Evolutionary conservation across 2,797 vertebrate species (phyloP).

Genomic region (Amniataba percoides): DNA sequence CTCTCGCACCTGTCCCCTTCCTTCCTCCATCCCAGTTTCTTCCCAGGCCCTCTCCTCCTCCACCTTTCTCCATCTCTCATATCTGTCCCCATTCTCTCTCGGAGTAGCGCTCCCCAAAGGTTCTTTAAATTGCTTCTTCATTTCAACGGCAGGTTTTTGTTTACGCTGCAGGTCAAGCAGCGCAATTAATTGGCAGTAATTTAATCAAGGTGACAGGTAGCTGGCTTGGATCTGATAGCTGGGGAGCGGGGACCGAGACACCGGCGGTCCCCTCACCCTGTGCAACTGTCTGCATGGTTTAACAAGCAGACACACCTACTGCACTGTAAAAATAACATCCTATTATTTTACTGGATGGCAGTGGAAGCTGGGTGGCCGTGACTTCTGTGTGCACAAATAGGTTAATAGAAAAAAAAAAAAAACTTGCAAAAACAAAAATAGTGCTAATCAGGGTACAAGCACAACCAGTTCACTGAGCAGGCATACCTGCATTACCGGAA

Average conservation of each 20-base stretch:
- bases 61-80: conserved; percentile 58
- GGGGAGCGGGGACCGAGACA: conserved; percentile 47
- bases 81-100: conserved; percentile 72
- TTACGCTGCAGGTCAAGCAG: conserved; percentile 81
- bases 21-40: conserved; percentile 45
- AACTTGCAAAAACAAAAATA: conserved; percentile 25
- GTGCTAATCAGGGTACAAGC: conserved; percentile 21
- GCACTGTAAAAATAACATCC: conserved; percentile 33
- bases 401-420: conserved; percentile 8
- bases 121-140: conserved; percentile 80
- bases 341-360: background rate
- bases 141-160: conserved; percentile 74
- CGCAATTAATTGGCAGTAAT: conserved; percentile 81
- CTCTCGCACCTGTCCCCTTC: conserved; percentile 50
- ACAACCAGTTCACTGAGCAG: conserved; percentile 35
- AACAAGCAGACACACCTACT: conserved; percentile 43
- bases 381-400: conserved; percentile 28
- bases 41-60: conserved; percentile 3
- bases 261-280: conserved; percentile 17
- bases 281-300: conserved; percentile 43
- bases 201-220: conserved; percentile 77
- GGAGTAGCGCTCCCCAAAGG: conserved; percentile 67
- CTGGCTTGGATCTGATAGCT: conserved; percentile 60
- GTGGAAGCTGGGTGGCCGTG: conserved; percentile 9
- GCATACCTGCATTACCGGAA: conserved; percentile 95